Evolutionary conservation across 2,113 vertebrate genomes (phyloP), one percentile per base, ranked within the genome.

Genomic region (Crotalus viridis): DNA sequence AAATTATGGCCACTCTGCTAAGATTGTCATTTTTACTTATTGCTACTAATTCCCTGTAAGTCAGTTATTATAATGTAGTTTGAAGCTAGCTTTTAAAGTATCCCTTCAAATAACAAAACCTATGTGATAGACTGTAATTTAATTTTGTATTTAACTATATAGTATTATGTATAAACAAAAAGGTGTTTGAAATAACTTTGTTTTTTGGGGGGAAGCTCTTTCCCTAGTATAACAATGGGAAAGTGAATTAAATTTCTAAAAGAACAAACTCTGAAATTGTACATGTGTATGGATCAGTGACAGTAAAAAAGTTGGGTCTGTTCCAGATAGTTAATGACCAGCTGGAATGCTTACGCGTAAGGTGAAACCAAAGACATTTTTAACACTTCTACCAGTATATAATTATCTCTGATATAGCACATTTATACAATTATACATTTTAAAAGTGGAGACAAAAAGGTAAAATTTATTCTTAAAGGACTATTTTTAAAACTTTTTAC

Each of bases 311-410:
- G 93, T 95, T 97, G 96, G 95, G 56, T 28, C 1, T 6, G 90
- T 96, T 97, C 96, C 96, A 96, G 92, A 93, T 93, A 95, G 64
- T 94, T 97, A 97, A 97, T 97, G 96, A 97, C 96, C 96, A 97
- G 94, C 96, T 97, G 97, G 94, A 95, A 96, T 94, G 95, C 81
- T 96, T 95, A 87, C 94, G 87, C 96, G 89, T 97, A 97, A 97
- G 97, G 96, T 97, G 95, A 97, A 96, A 95, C 95, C 96, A 97
- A 97, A 95, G 96, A 95, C 96, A 94, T 95, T 97, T 43, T 94
- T 96, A 96, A 85, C 92, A 94, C 89, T 96, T 96, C 86, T 94
- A 91, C 94, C 95, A 96, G 93, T 61, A 96, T 97, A 94, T 96
- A 97, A 97, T 97, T 96, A 97, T 92, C 93, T 96, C 95, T 88